These are phyloP conservation scores for Cyphomyrus discorhynchus DNA, from an alignment of 2,113 vertebrate genomes.

Conservation along the genomic window DNA sequence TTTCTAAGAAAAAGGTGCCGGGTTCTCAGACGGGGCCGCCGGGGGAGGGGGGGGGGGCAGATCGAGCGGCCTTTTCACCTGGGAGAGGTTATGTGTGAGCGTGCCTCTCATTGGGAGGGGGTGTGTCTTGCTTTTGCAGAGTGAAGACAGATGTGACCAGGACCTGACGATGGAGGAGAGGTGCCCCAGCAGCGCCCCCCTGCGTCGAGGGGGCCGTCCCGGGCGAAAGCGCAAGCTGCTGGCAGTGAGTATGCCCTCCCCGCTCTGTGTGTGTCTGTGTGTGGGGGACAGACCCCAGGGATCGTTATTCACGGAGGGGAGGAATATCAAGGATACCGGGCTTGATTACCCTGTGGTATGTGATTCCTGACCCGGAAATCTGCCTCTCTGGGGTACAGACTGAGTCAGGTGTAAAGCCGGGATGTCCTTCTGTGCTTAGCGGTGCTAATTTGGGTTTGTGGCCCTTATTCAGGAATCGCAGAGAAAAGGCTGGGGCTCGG, in stretches of 20 bases:
- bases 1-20: background rate
- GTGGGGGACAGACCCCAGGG: background rate
- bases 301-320: background rate
- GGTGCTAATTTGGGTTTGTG: background rate
- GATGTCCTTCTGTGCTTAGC: background rate
- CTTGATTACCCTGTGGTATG: background rate
- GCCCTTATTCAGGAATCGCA: background rate
- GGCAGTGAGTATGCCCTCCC: constrained; percentile 54
- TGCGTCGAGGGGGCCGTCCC: constrained; percentile 72
- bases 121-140: constrained; percentile 41
- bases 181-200: constrained; percentile 54
- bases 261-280: background rate
- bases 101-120: background rate
- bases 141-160: constrained; percentile 61
- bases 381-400: background rate
- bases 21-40: background rate
- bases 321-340: background rate
- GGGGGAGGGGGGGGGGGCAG: background rate
- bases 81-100: background rate
- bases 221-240: constrained; percentile 73
- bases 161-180: constrained; percentile 67
- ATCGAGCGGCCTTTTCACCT: background rate
- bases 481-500: background rate
- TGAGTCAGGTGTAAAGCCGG: background rate
- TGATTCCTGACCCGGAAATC: background rate